These are phyloP conservation scores for Spilosoma lubricipeda DNA, from an alignment of 2,888 invertebrate genomes.

Conservation along the genomic window DNA sequence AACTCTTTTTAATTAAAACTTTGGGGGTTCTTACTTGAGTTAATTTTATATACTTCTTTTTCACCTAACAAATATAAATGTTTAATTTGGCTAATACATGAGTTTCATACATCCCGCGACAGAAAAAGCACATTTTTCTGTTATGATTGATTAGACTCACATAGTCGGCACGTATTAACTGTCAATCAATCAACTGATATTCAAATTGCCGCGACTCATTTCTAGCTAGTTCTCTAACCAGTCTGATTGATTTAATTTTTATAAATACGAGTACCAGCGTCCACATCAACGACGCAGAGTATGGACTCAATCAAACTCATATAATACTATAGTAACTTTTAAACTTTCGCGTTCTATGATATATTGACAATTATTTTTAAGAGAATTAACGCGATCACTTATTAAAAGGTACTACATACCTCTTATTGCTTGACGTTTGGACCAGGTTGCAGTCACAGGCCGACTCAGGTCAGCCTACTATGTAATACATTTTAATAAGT, in stretches of 20 bases:
- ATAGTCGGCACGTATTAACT: constrained; percentile 8
- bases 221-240: background rate
- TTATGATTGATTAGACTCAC: constrained; percentile 11
- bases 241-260: background rate
- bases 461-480: no score
- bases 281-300: background rate
- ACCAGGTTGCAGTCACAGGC: no score
- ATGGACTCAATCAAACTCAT: no score
- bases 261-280: background rate
- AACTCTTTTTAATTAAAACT: background rate
- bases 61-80: background rate
- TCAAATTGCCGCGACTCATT: constrained; percentile 6
- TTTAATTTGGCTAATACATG: background rate
- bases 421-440: no score
- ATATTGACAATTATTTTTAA: no score
- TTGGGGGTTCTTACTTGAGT: background rate
- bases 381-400: no score
- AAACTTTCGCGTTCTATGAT: no score
- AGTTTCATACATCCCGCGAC: background rate
- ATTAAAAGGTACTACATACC: no score
- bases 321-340: background rate
- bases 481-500: no score
- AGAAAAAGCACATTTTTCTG: background rate
- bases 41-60: background rate
- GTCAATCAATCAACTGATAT: constrained; percentile 16